phyloP scores from a whole-genome alignment of 2,113 vertebrate species.

The Nerophis lumbriciformis region DNA sequence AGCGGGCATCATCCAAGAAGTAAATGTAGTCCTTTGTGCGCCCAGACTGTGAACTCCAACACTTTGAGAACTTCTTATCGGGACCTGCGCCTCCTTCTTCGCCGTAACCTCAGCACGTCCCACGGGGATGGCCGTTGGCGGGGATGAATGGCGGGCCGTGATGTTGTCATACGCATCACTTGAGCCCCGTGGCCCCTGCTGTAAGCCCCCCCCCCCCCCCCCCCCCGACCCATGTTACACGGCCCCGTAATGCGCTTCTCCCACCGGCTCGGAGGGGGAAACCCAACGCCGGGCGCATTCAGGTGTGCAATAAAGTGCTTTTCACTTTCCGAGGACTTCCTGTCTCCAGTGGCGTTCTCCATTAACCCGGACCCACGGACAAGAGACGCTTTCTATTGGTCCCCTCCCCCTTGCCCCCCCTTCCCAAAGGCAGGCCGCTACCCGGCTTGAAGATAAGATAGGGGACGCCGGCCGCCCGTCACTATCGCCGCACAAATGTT shows the following conservation, averaged over 20 bases:
- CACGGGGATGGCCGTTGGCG: constrained; percentile 46
- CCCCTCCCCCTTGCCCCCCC: constrained; percentile 7
- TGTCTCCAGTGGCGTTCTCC: constrained; percentile 72
- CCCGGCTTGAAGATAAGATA: constrained; percentile 67
- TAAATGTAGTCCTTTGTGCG: not conserved
- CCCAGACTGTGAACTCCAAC: not conserved
- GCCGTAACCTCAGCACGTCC: constrained; percentile 41
- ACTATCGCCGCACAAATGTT: constrained; percentile 58
- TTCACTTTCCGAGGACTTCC: constrained; percentile 72
- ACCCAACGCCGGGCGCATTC: constrained; percentile 62
- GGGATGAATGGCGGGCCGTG: constrained; percentile 53
- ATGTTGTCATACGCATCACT: constrained; percentile 68
- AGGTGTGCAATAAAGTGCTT: constrained; percentile 69
- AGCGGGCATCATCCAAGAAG: no score
- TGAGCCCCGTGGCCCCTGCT: constrained; percentile 54
- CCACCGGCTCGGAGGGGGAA: constrained; percentile 54
- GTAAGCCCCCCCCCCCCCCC: constrained; percentile 47
- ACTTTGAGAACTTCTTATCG: constrained; percentile 21
- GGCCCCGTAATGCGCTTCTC: constrained; percentile 61
- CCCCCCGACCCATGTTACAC: constrained; percentile 34
- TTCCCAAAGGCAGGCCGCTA: constrained; percentile 40
- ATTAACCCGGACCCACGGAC: constrained; percentile 63
- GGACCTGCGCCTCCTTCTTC: constrained; percentile 1
- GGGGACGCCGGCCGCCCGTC: constrained; percentile 44
- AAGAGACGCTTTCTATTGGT: constrained; percentile 60